phyloP scores from a whole-genome alignment of 2,797 vertebrate species.

The Acrossocheilus wenchowensis region DNA sequence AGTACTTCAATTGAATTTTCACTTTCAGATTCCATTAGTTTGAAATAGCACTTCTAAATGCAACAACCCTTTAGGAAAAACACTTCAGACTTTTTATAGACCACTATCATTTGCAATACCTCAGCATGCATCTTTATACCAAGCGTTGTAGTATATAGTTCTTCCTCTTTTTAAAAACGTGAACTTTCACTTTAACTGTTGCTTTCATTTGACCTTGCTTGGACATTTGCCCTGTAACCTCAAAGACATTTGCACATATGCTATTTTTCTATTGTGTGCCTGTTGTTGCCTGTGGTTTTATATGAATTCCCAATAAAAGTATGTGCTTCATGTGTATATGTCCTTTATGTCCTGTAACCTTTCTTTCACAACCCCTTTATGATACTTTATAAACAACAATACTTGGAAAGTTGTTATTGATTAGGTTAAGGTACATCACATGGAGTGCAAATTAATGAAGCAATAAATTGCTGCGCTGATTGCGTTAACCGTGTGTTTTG shows the following conservation, averaged over 20 bases:
- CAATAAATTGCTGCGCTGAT: neutral
- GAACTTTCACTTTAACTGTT: neutral
- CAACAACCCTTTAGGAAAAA: conserved; percentile 31
- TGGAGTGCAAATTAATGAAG: neutral
- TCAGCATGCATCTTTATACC: conserved; percentile 25
- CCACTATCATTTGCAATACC: neutral
- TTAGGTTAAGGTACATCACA: neutral
- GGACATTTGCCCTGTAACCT: neutral
- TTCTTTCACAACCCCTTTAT: neutral
- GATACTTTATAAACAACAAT: neutral
- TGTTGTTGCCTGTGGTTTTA: conserved; percentile 44
- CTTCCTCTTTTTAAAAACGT: neutral
- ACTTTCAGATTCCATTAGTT: conserved; percentile 15
- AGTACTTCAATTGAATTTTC: conserved; percentile 63
- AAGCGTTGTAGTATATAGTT: conserved; percentile 1
- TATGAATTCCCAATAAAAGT: conserved; percentile 55
- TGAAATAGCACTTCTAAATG: neutral
- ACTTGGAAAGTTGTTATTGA: neutral
- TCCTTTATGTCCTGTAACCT: neutral
- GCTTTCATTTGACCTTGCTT: neutral
- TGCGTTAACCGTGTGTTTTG: neutral
- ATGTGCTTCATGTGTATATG: conserved; percentile 15
- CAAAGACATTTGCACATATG: conserved; percentile 42
- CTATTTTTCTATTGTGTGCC: conserved; percentile 55
- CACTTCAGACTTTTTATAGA: conserved; percentile 15